Percentiles rank a stretch among this genome's conserved stretches.
These are phyloP conservation scores for Caenorhabditis sp. DNA, from an alignment of 2,888 invertebrate species.

Conservation along the genomic window DNA sequence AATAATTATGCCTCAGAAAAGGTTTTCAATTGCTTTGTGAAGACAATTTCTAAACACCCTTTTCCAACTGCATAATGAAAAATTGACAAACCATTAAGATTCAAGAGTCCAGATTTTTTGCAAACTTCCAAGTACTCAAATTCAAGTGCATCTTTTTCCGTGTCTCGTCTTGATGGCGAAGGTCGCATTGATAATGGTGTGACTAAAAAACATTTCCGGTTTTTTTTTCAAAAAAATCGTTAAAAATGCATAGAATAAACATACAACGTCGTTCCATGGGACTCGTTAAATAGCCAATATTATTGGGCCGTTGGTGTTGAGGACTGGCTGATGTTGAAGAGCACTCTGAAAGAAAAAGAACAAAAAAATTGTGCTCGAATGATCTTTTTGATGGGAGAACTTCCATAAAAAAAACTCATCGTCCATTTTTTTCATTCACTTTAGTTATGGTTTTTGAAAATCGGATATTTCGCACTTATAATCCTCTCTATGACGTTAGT, in stretches of 20 bases:
- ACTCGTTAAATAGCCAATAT: conserved; percentile 42
- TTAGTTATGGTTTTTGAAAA: too few relatives aligned
- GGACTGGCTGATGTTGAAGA: conserved; percentile 39
- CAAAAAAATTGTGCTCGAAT: not conserved
- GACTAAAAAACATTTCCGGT: conserved; percentile 15
- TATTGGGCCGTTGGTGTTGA: conserved; percentile 39
- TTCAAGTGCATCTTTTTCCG: conserved; percentile 36
- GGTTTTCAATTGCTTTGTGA: too few relatives aligned
- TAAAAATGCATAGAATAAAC: not conserved
- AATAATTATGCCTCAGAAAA: too few relatives aligned
- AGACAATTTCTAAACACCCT: too few relatives aligned
- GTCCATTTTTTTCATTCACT: not conserved
- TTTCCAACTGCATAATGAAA: not conserved
- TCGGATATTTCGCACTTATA: too few relatives aligned
- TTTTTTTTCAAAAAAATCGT: not conserved
- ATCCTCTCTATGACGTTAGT: not conserved
- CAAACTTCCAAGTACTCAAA: conserved; percentile 29
- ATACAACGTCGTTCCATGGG: conserved; percentile 42
- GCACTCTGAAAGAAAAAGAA: conserved; percentile 32
- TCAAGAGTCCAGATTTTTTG: conserved; percentile 29
- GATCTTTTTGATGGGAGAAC: not conserved
- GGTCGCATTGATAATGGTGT: conserved; percentile 41
- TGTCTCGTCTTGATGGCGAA: conserved; percentile 40
- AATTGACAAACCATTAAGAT: conserved; percentile 26
- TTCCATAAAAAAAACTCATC: not conserved